Evolutionary conservation across 2,888 invertebrate genomes (phyloP).

Genomic region (Drosophila meridionalis): DNA sequence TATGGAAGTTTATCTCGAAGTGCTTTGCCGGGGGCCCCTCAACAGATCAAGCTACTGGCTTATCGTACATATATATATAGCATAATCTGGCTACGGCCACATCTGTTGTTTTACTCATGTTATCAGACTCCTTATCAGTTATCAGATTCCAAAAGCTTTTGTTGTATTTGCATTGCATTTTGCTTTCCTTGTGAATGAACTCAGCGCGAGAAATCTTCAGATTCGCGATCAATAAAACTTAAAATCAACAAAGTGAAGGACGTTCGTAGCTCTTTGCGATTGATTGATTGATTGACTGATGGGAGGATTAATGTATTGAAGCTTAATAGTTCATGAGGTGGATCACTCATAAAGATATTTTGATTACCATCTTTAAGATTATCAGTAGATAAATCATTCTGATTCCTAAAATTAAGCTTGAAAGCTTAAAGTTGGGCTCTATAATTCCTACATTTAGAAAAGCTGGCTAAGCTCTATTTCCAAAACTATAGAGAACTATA

Average conservation of each 20-base stretch:
- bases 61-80: not conserved
- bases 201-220: not conserved
- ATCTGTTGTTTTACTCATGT: conserved; percentile 29
- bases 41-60: conserved; percentile 1
- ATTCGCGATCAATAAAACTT: not conserved
- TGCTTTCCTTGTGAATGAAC: not conserved
- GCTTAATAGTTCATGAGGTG: no score
- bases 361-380: no score
- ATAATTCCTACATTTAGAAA: no score
- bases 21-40: conserved; percentile 1
- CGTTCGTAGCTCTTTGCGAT: not conserved
- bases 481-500: no score
- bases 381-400: no score
- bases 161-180: conserved; percentile 4
- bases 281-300: not conserved
- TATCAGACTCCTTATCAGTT: conserved; percentile 20
- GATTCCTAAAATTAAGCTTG: no score
- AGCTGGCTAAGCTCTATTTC: no score
- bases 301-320: not conserved
- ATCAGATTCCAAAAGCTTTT: conserved; percentile 21
- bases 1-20: conserved; percentile 15
- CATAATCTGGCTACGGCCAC: conserved; percentile 4
- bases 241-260: not conserved
- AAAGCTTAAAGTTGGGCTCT: no score
- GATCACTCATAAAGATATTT: no score